Percentiles rank a stretch among this genome's conserved stretches.
phyloP scores from a whole-genome alignment of 1,140 invertebrate genomes.

The Hylyphantes graminicola region DNA sequence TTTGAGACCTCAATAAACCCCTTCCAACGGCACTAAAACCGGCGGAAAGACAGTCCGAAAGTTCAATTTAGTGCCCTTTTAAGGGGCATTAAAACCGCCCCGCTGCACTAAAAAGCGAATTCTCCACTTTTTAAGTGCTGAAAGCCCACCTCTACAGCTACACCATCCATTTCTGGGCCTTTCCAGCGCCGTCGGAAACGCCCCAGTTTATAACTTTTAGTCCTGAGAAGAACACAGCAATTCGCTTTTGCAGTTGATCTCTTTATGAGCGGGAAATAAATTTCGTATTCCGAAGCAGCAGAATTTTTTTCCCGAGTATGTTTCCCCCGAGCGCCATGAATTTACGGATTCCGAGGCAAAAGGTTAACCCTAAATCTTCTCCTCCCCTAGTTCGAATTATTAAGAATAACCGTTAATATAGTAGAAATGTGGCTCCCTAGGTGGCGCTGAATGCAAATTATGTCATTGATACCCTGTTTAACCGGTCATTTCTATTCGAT shows the following conservation, averaged over 20 bases:
- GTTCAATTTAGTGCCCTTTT: slow-evolving; percentile 46
- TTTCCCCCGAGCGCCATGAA: slow-evolving; percentile 29
- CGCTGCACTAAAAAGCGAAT: slow-evolving; percentile 27
- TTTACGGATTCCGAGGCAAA: background rate
- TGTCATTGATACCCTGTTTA: slow-evolving; percentile 32
- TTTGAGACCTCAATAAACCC: slow-evolving; percentile 13
- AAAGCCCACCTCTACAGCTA: background rate
- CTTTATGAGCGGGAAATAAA: background rate
- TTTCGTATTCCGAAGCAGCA: background rate
- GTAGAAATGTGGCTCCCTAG: slow-evolving; percentile 13
- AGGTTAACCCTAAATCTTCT: slow-evolving; percentile 8
- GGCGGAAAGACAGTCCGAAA: slow-evolving; percentile 11
- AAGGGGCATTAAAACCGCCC: slow-evolving; percentile 47
- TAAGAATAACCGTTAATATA: slow-evolving; percentile 9
- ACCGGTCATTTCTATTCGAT: slow-evolving; percentile 45
- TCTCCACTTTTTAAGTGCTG: slow-evolving; percentile 38
- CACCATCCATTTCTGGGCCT: background rate
- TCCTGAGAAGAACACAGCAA: background rate
- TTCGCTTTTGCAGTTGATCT: background rate
- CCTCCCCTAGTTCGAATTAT: slow-evolving; percentile 23
- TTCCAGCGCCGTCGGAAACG: background rate
- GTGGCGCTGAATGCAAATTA: slow-evolving; percentile 27
- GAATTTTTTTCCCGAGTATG: background rate
- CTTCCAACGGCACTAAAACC: slow-evolving; percentile 29
- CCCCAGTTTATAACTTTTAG: no score